Conservation (phyloP, 2,113 vertebrate genomes). For the Pholis gunnellus region DNA sequence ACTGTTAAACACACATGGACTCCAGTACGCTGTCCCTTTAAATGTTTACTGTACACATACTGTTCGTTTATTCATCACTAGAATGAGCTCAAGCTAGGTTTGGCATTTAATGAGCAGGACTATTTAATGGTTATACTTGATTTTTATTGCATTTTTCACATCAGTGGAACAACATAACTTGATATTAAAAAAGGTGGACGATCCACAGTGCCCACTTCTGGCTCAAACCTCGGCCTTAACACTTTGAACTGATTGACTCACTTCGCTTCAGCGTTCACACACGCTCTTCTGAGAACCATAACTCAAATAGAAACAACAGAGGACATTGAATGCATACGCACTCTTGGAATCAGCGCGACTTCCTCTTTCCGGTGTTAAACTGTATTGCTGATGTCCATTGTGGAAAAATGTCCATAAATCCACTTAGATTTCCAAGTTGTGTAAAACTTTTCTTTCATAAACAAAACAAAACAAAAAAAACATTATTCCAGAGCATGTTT, state of each 20-base stretch:
- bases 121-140: neutral
- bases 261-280: neutral
- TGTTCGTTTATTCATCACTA: neutral
- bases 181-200: neutral
- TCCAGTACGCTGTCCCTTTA: neutral
- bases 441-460: neutral
- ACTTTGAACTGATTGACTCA: neutral
- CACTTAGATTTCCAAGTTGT: neutral
- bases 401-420: neutral
- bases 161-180: neutral
- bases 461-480: neutral
- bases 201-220: neutral
- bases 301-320: neutral
- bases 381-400: neutral
- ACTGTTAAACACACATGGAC: neutral
- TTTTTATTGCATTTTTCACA: neutral
- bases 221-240: neutral
- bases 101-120: neutral
- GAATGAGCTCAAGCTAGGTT: neutral
- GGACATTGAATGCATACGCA: neutral
- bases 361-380: neutral
- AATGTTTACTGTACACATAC: neutral
- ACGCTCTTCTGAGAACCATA: neutral
- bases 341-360: neutral
- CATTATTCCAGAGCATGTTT: neutral